phyloP scores from a whole-genome alignment of 1,140 invertebrate species.

The Gerris buenoi region DNA sequence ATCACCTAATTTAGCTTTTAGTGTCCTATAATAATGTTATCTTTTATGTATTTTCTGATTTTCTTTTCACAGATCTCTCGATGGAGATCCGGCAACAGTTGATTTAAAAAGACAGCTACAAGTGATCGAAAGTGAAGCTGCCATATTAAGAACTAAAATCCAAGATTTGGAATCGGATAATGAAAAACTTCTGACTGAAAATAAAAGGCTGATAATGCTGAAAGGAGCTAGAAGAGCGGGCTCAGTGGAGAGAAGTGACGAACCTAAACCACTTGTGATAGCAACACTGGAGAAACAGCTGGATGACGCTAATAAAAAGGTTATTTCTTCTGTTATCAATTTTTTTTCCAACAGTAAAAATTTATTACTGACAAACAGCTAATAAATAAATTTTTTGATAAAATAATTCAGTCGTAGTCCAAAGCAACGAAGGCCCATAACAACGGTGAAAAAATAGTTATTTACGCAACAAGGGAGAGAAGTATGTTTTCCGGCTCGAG shows the following conservation, averaged over 20 bases:
- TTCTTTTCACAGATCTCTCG: constrained; percentile 46
- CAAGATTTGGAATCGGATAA: constrained; percentile 53
- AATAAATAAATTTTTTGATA: no score
- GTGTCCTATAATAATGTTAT: no score
- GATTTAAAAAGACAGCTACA: constrained; percentile 56
- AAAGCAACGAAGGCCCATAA: no score
- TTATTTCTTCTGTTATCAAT: no score
- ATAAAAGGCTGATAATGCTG: constrained; percentile 44
- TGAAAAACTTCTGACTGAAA: constrained; percentile 53
- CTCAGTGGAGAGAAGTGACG: constrained; percentile 7
- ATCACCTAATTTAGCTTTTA: no score
- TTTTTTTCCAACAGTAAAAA: no score
- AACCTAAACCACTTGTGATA: constrained; percentile 25
- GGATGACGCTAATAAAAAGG: constrained; percentile 40
- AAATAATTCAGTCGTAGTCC: no score
- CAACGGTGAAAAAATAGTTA: no score
- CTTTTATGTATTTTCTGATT: no score
- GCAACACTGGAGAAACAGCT: constrained; percentile 45
- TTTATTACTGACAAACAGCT: no score
- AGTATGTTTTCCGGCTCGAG: no score
- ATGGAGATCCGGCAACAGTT: constrained; percentile 42
- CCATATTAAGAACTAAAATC: constrained; percentile 43
- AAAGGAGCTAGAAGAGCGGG: constrained; percentile 31
- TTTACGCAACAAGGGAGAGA: no score
- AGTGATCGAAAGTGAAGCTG: constrained; percentile 54